Evolutionary conservation across 2,113 vertebrate genomes (phyloP).

Genomic region (western clawed frog (Xenopus tropicalis)): UCB_Xtro_10.0 CM004449.2:9712001-9712500

Average conservation of each 20-base stretch:
- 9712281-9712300: conserved; percentile 76
- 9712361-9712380: conserved; percentile 67
- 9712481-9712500: conserved; percentile 73
- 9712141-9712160: no score
- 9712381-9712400: conserved; percentile 59
- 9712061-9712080: no score
- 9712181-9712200: not conserved
- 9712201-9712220: conserved; percentile 68
- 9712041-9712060: no score
- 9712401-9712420: conserved; percentile 63
- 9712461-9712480: conserved; percentile 74
- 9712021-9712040: no score
- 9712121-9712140: no score
- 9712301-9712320: conserved; percentile 73
- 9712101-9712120: no score
- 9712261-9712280: conserved; percentile 80
- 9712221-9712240: conserved; percentile 74
- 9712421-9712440: conserved; percentile 69
- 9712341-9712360: conserved; percentile 76
- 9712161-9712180: not conserved
- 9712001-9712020: no score
- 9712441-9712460: conserved; percentile 74
- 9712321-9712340: conserved; percentile 73
- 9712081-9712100: no score
- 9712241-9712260: conserved; percentile 77